A percentile compares a stretch with the other conserved stretches of the same genome.
phyloP scores from a whole-genome alignment of 2,888 invertebrate genomes.

The Rhabditoides inermis region DNA sequence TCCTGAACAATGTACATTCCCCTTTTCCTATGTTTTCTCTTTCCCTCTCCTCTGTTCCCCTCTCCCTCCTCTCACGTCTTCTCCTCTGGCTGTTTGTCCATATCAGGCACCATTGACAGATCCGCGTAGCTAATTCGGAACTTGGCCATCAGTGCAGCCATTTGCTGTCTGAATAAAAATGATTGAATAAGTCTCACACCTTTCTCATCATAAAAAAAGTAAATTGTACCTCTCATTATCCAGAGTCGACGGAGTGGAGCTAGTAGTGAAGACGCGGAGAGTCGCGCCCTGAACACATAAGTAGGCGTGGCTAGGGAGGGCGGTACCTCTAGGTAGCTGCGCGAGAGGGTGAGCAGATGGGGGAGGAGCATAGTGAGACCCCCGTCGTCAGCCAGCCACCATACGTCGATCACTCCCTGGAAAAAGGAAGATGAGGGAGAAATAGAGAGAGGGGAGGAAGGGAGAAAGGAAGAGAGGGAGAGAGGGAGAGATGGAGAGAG shows the following conservation, averaged over 20 bases:
- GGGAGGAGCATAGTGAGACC: slow-evolving; percentile 18
- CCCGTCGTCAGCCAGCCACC: slow-evolving; percentile 91
- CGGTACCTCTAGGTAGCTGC: slow-evolving; percentile 11
- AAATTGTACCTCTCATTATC: too few relatives aligned
- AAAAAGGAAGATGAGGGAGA: too few relatives aligned
- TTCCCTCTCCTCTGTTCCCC: too few relatives aligned
- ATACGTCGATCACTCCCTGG: slow-evolving; percentile 67
- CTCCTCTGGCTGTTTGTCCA: slow-evolving; percentile 69
- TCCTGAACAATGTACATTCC: too few relatives aligned
- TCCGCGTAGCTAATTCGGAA: slow-evolving; percentile 91
- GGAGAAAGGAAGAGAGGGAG: neutral
- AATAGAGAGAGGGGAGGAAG: neutral
- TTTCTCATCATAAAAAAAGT: too few relatives aligned
- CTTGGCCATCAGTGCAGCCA: slow-evolving; percentile 86
- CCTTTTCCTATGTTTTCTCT: too few relatives aligned
- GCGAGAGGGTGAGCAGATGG: slow-evolving; percentile 11
- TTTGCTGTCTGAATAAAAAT: too few relatives aligned
- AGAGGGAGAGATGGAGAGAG: neutral
- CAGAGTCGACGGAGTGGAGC: slow-evolving; percentile 1
- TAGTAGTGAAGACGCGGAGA: slow-evolving; percentile 16
- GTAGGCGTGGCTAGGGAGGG: neutral
- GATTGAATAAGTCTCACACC: too few relatives aligned
- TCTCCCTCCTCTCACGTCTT: neutral
- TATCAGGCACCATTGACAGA: slow-evolving; percentile 77
- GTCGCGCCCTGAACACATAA: slow-evolving; percentile 8